Evolutionary conservation across 2,797 vertebrate genomes (phyloP), one percentile per base, ranked within the genome.

Genomic region (Strix occidentalis): DNA sequence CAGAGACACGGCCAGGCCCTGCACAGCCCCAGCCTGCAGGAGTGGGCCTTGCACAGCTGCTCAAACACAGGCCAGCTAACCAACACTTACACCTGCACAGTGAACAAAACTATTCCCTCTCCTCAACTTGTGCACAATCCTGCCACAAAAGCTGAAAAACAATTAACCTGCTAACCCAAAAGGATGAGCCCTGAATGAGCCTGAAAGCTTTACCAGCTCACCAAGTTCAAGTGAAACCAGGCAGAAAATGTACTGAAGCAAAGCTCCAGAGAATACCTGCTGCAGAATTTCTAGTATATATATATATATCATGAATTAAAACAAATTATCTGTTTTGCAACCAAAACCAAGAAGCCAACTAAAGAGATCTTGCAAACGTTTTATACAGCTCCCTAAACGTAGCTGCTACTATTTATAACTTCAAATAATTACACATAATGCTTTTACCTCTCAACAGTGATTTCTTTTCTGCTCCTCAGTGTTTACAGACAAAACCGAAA

Each of bases 81-180:
- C 2, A 17, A 29, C 53, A 26, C 5, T 2, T 10, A 25, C 66
- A 74, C n/a, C 66, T 35, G 72, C 69, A 11, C 51, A 3, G 8
- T 0, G 0, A 17, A 43, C n/a, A 21, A 23, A 90, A 37, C 37
- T 1, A 2, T 25, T 39, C 20, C 58, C n/a, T 50, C 21, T 10
- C 66, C 35, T 19, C 2, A 0, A 8, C 35, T 35, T 4, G 13
- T 3, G 56, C 39, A 17, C 48, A 31, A 3, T 13, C 54, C 64
- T 64, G 66, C 53, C 85, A 14, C 48, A 16, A 45, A 53, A 56
- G 9, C 3, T 25, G 28, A 28, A 41, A 56, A 89, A 72, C 90
- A 71, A 81, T 91, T 91, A 71, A 89, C 61, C 87, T 83, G 78
- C 65, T 92, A 85, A 92, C 82, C 84, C 69, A 35, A 77, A 85